phyloP scores from a whole-genome alignment of 1,140 invertebrate genomes.

The Calliphora vicina region DNA sequence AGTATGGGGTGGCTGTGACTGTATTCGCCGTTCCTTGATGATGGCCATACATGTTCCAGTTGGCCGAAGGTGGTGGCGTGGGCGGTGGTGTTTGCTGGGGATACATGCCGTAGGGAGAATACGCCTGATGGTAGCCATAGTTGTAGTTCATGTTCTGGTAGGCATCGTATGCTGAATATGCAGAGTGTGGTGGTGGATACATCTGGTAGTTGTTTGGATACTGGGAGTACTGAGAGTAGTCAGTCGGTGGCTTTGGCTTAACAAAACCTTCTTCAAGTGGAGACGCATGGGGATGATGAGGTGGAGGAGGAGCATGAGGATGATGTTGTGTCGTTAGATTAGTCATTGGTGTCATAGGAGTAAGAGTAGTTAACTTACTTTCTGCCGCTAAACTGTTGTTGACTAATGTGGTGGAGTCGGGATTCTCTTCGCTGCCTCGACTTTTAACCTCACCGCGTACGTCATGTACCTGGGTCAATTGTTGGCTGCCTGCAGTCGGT shows the following conservation, averaged over 20 bases:
- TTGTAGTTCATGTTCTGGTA: conserved; percentile 64
- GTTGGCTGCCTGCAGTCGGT: conserved; percentile 42
- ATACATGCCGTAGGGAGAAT: conserved; percentile 61
- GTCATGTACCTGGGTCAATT: conserved; percentile 41
- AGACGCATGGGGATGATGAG: conserved; percentile 44
- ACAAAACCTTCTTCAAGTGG: conserved; percentile 59
- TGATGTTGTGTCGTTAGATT: conserved; percentile 53
- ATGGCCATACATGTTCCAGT: conserved; percentile 69
- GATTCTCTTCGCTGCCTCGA: conserved; percentile 60
- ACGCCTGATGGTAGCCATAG: conserved; percentile 61
- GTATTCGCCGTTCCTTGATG: conserved; percentile 45
- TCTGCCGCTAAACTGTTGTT: conserved; percentile 54
- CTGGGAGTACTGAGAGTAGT: conserved; percentile 57
- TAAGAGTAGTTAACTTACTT: conserved; percentile 59
- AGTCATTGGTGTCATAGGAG: conserved; percentile 60
- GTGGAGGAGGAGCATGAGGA: conserved; percentile 38
- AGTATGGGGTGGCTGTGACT: conserved; percentile 43
- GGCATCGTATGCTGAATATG: conserved; percentile 60
- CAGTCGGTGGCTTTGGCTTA: conserved; percentile 61
- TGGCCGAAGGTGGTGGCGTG: conserved; percentile 64
- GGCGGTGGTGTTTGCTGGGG: conserved; percentile 65
- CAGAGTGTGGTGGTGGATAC: conserved; percentile 59
- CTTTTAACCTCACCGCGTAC: conserved; percentile 54
- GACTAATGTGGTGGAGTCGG: conserved; percentile 60
- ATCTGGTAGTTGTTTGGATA: conserved; percentile 63